Base-by-base conservation (phyloP, 2,113 vertebrate genomes). In the Microtus ochrogaster region DNA sequence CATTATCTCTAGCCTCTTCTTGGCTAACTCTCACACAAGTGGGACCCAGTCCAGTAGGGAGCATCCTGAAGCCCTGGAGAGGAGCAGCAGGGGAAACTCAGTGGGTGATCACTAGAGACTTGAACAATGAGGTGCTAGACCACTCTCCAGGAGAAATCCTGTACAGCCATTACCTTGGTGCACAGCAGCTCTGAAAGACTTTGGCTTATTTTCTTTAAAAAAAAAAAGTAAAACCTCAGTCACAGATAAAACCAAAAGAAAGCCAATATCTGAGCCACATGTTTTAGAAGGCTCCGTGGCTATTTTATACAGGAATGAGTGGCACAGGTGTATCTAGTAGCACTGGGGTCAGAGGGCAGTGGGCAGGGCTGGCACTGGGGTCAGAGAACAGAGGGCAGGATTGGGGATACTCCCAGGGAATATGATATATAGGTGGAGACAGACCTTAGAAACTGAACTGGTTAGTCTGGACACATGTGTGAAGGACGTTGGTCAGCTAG, bases 171-270 rank as follows among this genome's bases (percentile, higher is more conserved):
- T 52, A 55, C 21, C 39, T 68, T 10, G 1, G n/a, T 78, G 61
- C 24, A 66, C 39, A 83, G 81, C 7, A 74, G 92, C 74, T 81
- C 79, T 78, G 16, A 58, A 92, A 90, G 44, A 13, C 7, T 55
- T 52, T 47, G 73, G 33, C 16, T 81, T 83, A 39, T 79, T 96
- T 94, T 76, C 76, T 58, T 58, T 47, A 22, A 92, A 93, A 68
- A 96, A 79, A 95, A 58, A 96, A 79, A 82, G 83, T 79, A 58
- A 89, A 77, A 95, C 39, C 7, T 13, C 7, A 11, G 77, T 63
- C 73, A 95, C 44, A 96, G 39, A 89, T 61, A 73, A 93, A 96
- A 70, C 47, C 44, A 89, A 92, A 87, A 17, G 47, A 44, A 81
- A 73, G 87, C 22, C 87, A 92, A 63, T 58, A 61, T 68, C 73